Base-by-base conservation (phyloP, 2,888 invertebrate species). In the Monochamus alternatus region DNA sequence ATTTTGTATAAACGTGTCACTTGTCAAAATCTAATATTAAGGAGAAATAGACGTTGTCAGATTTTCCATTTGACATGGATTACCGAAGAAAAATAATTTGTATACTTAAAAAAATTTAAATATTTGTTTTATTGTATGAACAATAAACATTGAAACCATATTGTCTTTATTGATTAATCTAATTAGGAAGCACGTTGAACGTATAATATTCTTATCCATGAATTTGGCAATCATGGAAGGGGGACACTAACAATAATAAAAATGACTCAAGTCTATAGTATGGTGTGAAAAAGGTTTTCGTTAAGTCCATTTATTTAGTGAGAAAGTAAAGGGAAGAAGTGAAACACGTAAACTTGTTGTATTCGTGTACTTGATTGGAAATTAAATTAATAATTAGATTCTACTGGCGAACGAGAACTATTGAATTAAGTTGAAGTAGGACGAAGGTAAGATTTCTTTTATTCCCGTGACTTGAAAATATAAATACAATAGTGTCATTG, bases 401-500 rank as follows among this genome's bases (percentile, higher is more conserved):
- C n/a, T 43, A 4, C 44, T 9, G 38, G 43, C 14, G 43, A 38
- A 43, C 44, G 9, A 43, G 7, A 63, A 8, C 12, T 38, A 43
- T 63, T 43, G 8, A 14, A 43, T n/a, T 22, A 63, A 44, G 38
- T 63, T 44, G 43, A 44, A 22, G 44, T 44, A 63, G 22, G 14
- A 10, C 22, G 7, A 67, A 68, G 68, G 68, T 68, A 68, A 10
- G 22, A 30, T 22, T 22, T 22, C 58, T 44, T 0, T 60, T 47
- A 31, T 31, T 55, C 5, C 5, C 22, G 3, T 14, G 43, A n/a
- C n/a, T 47, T 47, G 9, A 12, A 3, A 47, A 59, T 58, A 69
- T 30, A 43, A 59, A 12, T 22, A 66, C 43, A 51, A 22, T 60
- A 71, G 74, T 78, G 80, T 78, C 80, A 78, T 69, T 77, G 78